These are phyloP conservation scores for Calosoma granatense DNA, from an alignment of 1,140 invertebrate species.

Conservation along the genomic window DNA sequence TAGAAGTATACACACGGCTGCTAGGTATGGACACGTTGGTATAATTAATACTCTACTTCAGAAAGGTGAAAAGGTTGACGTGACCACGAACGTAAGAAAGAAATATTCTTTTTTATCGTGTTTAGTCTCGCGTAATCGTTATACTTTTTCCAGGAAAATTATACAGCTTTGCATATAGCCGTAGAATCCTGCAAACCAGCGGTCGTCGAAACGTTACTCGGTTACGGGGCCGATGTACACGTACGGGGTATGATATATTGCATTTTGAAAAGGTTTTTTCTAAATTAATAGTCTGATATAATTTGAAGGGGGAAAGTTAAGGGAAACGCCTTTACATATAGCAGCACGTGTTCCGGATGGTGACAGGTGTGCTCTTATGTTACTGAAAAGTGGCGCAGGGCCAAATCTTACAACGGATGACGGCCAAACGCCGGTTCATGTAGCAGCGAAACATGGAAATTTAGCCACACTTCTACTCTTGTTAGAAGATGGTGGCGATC, in stretches of 20 bases:
- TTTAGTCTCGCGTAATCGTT: constrained; percentile 11
- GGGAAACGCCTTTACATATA: constrained; percentile 92
- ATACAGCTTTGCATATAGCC: constrained; percentile 97
- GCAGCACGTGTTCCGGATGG: constrained; percentile 87
- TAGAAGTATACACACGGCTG: constrained; percentile 85
- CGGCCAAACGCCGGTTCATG: constrained; percentile 88
- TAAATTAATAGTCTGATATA: not conserved
- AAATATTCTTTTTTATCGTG: constrained; percentile 13
- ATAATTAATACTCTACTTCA: constrained; percentile 93
- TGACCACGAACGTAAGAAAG: constrained; percentile 79
- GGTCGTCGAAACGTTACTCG: constrained; percentile 92
- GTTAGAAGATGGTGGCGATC: constrained; percentile 84
- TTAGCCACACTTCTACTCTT: constrained; percentile 73
- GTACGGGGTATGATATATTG: constrained; percentile 54
- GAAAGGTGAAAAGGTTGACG: constrained; percentile 93
- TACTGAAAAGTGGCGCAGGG: constrained; percentile 93
- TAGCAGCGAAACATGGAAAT: constrained; percentile 82
- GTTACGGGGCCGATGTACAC: constrained; percentile 94
- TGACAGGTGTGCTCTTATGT: constrained; percentile 92
- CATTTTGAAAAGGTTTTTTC: too few relatives aligned
- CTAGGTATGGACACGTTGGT: constrained; percentile 86
- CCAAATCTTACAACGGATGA: constrained; percentile 88
- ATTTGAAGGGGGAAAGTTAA: constrained; percentile 59
- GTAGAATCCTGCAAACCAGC: constrained; percentile 91
- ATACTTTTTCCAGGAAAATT: constrained; percentile 72